Evolutionary conservation across 2,888 invertebrate genomes (phyloP), one percentile per base, ranked within the genome.

Genomic region (Drosophila demipolita): DNA sequence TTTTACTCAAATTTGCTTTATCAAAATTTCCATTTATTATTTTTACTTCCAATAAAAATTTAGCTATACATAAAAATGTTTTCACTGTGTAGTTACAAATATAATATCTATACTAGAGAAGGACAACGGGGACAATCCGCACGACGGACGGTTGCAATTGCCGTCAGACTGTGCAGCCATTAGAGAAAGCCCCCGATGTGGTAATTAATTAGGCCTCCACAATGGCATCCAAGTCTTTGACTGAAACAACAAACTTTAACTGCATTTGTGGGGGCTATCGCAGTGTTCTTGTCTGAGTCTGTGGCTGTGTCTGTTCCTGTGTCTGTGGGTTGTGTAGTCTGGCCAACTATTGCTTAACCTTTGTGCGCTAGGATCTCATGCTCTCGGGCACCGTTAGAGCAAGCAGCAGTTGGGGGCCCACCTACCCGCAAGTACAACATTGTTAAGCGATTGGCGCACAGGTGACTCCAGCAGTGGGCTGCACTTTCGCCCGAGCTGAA

Each of bases 21-120:
- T 45, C 7, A 3, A 7, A 12, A 42, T 12, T 0, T 42, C 3
- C 11, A 20, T 3, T 42, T 42, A 12, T 42, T 12, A 23, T 42
- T 42, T 11, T 26, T 17, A 32, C 32, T 32, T 49, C n/a, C 11
- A 32, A 52, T 12, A 29, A 3, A 7, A 7, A 52, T 12, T 52
- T 6, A 3, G 12, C 7, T 45, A 3, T 3, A 15, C 4, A 20
- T 33, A 2, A 9, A 8, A 9, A 8, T 15, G 32, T 57, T 4
- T 40, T 57, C 15, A 40, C 57, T 20, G 57, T 57, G 57, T 57
- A 81, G 74, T 87, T 72, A 78, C 74, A 73, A 80, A 78, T 74
- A 83, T 58, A 75, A 86, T 88, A 86, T 80, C 78, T 86, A 86
- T 89, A 90, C 88, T 88, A 88, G 73, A 88, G 71, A n/a, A 35